Base-by-base conservation (phyloP, 1,140 invertebrate species). In the Leptinotarsa lineolata region DNA sequence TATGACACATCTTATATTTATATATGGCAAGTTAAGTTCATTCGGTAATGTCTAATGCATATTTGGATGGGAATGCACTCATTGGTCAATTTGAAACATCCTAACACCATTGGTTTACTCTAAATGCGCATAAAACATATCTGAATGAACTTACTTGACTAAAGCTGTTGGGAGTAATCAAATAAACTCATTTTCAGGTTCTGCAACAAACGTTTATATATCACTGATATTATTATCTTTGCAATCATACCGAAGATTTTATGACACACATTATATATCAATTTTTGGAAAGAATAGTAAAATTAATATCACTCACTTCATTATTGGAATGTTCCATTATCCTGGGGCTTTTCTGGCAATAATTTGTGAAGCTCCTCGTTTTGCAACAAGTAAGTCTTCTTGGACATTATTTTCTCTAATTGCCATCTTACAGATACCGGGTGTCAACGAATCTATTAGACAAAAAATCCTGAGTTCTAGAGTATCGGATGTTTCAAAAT, bases 251-350 rank as follows among this genome's bases (percentile, higher is more conserved):
- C 88, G 93, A 78, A 87, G 95, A 79, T 89, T 92, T 54, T 95
- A 94, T 81, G 95, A 97, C 83, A 91, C 91, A 20, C 88, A 88
- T 76, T 92, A 84, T 79, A 83, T 96, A 11, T 93, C 90, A 83
- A 89, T 97, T 13, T 97, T 93, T 84, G 93, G 94, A 13, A 88
- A 86, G 66, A 86, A 91, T 72, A 89, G 88, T 54, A 92, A 90
- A 83, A 96, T 97, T 75, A 94, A 95, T 81, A 75, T 95, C 1
- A 81, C 84, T 1, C 92, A 95, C 84, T 97, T 96, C 80, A 68
- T 91, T 0, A 82, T 92, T 61, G 95, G 94, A 1, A 88, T 89
- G 73, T 76, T 89, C 24, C 93, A 96, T 85, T 97, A 97, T 82
- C 87, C 91, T 78, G 91, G 91, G 21, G 85, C 89, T 46, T 80